Evolutionary conservation across 2,888 invertebrate species (phyloP).

Genomic region (Hesperia comma): DNA sequence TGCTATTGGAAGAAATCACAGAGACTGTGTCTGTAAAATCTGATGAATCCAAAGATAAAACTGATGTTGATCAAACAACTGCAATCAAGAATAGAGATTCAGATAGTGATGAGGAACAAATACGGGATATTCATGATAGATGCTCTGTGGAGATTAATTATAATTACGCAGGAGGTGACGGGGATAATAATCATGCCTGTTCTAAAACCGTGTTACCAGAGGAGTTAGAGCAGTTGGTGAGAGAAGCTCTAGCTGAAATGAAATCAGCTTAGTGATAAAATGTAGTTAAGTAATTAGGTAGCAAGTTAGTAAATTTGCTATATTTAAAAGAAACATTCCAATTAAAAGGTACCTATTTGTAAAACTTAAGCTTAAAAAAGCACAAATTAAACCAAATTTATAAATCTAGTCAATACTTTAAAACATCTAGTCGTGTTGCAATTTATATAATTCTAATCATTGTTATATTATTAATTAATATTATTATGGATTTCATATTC

Average conservation of each 20-base stretch:
- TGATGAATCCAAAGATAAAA: slow-evolving; percentile 61
- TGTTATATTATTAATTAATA: no score
- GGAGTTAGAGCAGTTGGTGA: slow-evolving; percentile 85
- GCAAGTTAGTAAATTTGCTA: no score
- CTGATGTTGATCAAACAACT: slow-evolving; percentile 47
- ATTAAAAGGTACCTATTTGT: no score
- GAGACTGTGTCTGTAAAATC: slow-evolving; percentile 63
- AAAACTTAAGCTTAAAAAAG: not conserved
- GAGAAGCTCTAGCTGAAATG: slow-evolving; percentile 87
- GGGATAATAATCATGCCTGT: slow-evolving; percentile 55
- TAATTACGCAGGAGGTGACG: slow-evolving; percentile 46
- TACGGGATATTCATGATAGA: slow-evolving; percentile 54
- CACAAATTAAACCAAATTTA: not conserved
- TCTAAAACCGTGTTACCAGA: slow-evolving; percentile 82
- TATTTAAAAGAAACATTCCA: no score
- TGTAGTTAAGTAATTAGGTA: no score
- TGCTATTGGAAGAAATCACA: slow-evolving; percentile 84
- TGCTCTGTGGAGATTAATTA: slow-evolving; percentile 40
- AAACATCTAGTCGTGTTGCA: not conserved
- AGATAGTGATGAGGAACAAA: slow-evolving; percentile 69
- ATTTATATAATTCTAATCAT: not conserved
- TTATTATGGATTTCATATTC: no score
- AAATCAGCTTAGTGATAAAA: slow-evolving; percentile 69
- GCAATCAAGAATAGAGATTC: slow-evolving; percentile 59
- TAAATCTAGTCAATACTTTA: not conserved